These are phyloP conservation scores for Muschampia plurimacula DNA, from an alignment of 2,888 invertebrate genomes.

Conservation along the genomic window DNA sequence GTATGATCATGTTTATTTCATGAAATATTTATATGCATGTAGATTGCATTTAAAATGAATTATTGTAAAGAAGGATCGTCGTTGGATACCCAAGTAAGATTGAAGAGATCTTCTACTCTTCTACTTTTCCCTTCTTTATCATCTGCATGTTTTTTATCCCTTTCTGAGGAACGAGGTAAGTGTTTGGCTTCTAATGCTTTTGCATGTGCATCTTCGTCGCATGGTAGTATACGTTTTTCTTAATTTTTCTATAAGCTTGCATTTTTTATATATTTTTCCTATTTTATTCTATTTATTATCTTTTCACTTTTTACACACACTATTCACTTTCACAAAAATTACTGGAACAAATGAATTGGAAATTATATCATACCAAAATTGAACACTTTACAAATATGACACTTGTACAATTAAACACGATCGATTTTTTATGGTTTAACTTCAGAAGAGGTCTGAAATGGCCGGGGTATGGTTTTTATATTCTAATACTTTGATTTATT, in stretches of 20 bases:
- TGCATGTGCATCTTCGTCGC: conserved; percentile 75
- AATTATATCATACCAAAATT: conserved; percentile 72
- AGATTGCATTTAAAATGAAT: conserved; percentile 58
- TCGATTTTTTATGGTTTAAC: conserved; percentile 48
- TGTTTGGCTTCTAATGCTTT: conserved; percentile 65
- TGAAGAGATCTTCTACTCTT: conserved; percentile 66
- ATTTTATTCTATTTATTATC: conserved; percentile 58
- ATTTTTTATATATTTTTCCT: conserved; percentile 69
- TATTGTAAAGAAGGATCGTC: conserved; percentile 80
- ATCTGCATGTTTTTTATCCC: conserved; percentile 65
- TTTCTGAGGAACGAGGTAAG: conserved; percentile 63
- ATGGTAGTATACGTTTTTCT: conserved; percentile 63
- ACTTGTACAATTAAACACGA: conserved; percentile 64
- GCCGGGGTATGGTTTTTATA: conserved; percentile 76
- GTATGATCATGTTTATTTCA: conserved; percentile 62
- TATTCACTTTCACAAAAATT: conserved; percentile 55
- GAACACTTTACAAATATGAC: conserved; percentile 75
- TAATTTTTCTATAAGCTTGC: conserved; percentile 67
- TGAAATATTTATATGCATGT: conserved; percentile 69
- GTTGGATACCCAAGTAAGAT: conserved; percentile 84
- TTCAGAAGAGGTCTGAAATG: conserved; percentile 76
- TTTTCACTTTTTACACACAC: conserved; percentile 59
- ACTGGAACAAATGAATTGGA: conserved; percentile 78
- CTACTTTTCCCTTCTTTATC: conserved; percentile 63
- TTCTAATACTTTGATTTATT: not conserved